phyloP scores from a whole-genome alignment of 2,113 vertebrate genomes.

The Fukomys damarensis region DNA sequence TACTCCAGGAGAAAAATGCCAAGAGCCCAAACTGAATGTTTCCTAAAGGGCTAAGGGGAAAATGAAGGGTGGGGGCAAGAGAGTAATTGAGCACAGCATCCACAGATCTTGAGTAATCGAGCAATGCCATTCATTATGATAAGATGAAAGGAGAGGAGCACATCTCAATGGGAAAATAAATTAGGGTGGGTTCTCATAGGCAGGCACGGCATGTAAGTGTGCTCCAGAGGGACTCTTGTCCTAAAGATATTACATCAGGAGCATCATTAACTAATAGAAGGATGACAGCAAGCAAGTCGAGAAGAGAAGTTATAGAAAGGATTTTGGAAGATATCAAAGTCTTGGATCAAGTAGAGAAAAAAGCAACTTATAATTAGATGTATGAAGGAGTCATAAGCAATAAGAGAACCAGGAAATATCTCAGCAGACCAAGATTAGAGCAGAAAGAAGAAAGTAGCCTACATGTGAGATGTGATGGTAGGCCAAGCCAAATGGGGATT shows the following conservation, averaged over 20 bases:
- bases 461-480: neutral
- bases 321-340: neutral
- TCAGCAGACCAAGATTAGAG: neutral
- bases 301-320: neutral
- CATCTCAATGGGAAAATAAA: neutral
- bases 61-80: neutral
- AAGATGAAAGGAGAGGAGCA: neutral
- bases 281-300: neutral
- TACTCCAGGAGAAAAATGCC: neutral
- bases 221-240: neutral
- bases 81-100: neutral
- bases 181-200: neutral
- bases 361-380: neutral
- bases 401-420: neutral
- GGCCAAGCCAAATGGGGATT: neutral
- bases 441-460: neutral
- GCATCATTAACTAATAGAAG: neutral
- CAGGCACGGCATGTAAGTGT: neutral
- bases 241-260: neutral
- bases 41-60: neutral
- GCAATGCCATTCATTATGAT: neutral
- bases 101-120: neutral
- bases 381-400: neutral
- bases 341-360: neutral
- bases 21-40: neutral